These are phyloP conservation scores for Lasioglossum figueresi DNA, from an alignment of 2,888 invertebrate genomes.

Conservation along the genomic window DNA sequence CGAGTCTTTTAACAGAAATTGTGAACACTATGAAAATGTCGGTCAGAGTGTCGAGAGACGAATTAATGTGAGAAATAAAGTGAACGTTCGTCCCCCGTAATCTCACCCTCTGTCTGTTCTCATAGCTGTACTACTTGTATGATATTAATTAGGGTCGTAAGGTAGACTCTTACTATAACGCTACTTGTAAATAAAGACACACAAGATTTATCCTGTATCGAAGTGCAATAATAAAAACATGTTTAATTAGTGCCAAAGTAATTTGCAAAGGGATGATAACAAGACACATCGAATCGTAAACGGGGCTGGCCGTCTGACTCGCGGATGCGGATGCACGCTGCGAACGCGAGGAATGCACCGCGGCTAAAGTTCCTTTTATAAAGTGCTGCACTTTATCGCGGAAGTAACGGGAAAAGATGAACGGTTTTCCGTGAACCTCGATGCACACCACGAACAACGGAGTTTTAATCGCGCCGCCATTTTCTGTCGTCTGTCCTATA, in stretches of 20 bases:
- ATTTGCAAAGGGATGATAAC: conserved; percentile 60
- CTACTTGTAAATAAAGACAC: conserved; percentile 75
- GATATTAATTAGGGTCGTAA: conserved; percentile 68
- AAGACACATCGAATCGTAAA: conserved; percentile 37
- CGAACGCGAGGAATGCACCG: conserved; percentile 4
- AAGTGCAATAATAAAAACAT: conserved; percentile 81
- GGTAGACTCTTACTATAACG: conserved; percentile 64
- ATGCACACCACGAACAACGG: background rate
- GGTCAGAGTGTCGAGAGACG: background rate
- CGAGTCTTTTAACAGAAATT: background rate
- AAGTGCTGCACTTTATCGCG: conserved; percentile 37
- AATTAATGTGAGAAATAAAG: background rate
- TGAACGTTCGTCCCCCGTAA: conserved; percentile 33
- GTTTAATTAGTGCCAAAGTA: conserved; percentile 81
- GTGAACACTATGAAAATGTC: background rate
- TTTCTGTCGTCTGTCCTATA: conserved; percentile 1
- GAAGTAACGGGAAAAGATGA: conserved; percentile 49
- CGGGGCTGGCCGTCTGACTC: background rate
- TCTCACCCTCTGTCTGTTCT: conserved; percentile 43
- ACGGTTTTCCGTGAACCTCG: conserved; percentile 46
- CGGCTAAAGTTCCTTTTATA: conserved; percentile 22
- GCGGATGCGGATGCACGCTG: background rate
- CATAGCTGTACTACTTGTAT: conserved; percentile 70
- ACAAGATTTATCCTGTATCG: conserved; percentile 78
- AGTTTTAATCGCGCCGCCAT: conserved; percentile 21